Base-by-base conservation (phyloP, 2,797 vertebrate genomes). In the Premnoplex brunnescens region DNA sequence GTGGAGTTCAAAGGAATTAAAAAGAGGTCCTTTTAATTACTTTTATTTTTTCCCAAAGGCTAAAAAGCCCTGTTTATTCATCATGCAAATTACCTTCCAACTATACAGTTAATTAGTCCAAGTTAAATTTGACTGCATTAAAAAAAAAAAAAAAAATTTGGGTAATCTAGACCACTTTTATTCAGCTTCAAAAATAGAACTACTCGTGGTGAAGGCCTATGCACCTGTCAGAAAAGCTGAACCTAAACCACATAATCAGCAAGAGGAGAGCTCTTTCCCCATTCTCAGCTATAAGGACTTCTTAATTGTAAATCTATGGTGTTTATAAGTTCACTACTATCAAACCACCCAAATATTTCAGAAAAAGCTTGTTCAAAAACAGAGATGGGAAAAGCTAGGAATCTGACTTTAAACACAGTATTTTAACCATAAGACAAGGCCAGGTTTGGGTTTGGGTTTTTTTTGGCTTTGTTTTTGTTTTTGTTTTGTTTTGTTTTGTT, bases 371-470 rank as follows among this genome's bases (percentile, higher is more conserved):
- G 32, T 52, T 79, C 14, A 87, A 58, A 88, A 86, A 34, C 32
- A 72, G 84, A 72, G 41, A 68, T 20, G 16, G 67, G 21, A 83
- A 80, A 85, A 72, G n/a, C 16, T 44, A 69, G 63, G 28, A 67
- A 43, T 56, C 10, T 36, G 39, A 44, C 13, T 46, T 67, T 54
- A 67, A 78, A 56, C 30, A 46, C 24, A 64, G 5, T 46, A 59
- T 44, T 55, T 43, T 26, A 76, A 36, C 17, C 15, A 9, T 21
- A 69, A 80, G 14, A 76, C 6, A 64, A 28, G 5, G 60, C 27
- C 1, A 44, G 16, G 18, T 79, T 37, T 15, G 39, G 10, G 6
- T 34, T 59, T 36, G 34, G 2, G 0, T 3, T 0, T 14, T 46
- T 72, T 71, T 78, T 34, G 20, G 19, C 23, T 48, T 48, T 48